These are phyloP conservation scores for Notolepis coatsorum DNA, from an alignment of 2,797 vertebrate genomes.

Conservation along the genomic window DNA sequence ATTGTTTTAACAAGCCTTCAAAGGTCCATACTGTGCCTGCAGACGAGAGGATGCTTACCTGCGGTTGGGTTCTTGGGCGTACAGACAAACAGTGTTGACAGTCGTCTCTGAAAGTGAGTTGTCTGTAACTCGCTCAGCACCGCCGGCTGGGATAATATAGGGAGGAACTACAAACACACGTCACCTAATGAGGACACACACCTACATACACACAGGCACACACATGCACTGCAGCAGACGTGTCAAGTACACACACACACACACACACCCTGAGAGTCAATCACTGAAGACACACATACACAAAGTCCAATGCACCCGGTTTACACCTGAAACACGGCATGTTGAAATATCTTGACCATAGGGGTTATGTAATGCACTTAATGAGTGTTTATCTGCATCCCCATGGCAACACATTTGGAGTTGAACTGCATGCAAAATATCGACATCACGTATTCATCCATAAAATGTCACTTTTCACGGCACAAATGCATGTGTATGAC, in stretches of 20 bases:
- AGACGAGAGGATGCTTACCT: constrained; percentile 62
- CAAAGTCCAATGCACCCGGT: constrained; percentile 31
- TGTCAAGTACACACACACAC: constrained; percentile 12
- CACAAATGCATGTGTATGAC: no score
- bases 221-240: constrained; percentile 21
- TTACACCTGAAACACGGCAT: constrained; percentile 52
- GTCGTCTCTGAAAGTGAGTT: constrained; percentile 73
- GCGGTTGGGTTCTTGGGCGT: constrained; percentile 63
- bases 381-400: no score
- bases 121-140: constrained; percentile 77
- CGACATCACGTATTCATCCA: no score
- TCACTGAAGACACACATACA: constrained; percentile 30
- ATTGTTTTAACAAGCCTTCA: not conserved
- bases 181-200: constrained; percentile 77
- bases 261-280: constrained; percentile 20
- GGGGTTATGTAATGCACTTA: no score
- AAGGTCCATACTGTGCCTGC: not conserved
- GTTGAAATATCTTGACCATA: constrained; percentile 63
- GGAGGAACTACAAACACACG: constrained; percentile 78
- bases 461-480: no score
- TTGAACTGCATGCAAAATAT: no score
- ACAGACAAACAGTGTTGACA: constrained; percentile 72
- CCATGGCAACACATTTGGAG: no score
- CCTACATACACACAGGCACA: constrained; percentile 36
- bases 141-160: constrained; percentile 80